Evolutionary conservation across 2,888 invertebrate genomes (phyloP).

Genomic region (Cephonodes hylas): DNA sequence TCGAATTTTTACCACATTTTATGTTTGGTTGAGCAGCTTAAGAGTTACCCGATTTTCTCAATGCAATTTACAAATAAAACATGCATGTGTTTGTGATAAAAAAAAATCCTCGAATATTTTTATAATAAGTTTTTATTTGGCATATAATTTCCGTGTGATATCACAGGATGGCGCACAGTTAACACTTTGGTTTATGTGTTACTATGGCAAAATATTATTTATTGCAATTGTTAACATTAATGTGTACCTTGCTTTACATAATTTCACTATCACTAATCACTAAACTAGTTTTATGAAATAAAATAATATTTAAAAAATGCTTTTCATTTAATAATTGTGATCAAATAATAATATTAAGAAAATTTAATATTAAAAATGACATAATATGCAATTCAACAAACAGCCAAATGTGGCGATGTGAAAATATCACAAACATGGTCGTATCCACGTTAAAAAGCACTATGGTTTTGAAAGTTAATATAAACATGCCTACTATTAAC

Average conservation of each 20-base stretch:
- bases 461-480: too few species aligned
- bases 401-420: too few species aligned
- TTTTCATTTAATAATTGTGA: background rate
- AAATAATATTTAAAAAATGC: slow-evolving; percentile 19
- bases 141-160: background rate
- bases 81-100: too few species aligned
- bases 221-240: slow-evolving; percentile 3
- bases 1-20: too few species aligned
- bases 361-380: background rate
- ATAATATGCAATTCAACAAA: background rate
- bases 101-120: too few species aligned
- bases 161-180: background rate
- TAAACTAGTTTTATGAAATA: slow-evolving; percentile 29
- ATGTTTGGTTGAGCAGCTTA: too few species aligned
- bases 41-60: too few species aligned
- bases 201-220: background rate
- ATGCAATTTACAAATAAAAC: too few species aligned
- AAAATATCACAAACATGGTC: too few species aligned
- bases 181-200: background rate
- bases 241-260: slow-evolving; percentile 18
- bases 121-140: too few species aligned
- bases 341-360: background rate
- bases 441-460: too few species aligned
- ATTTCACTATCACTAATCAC: slow-evolving; percentile 29
- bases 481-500: too few species aligned